Evolutionary conservation across 1,140 invertebrate species (phyloP).

Genomic region (Laupala kohalensis): DNA sequence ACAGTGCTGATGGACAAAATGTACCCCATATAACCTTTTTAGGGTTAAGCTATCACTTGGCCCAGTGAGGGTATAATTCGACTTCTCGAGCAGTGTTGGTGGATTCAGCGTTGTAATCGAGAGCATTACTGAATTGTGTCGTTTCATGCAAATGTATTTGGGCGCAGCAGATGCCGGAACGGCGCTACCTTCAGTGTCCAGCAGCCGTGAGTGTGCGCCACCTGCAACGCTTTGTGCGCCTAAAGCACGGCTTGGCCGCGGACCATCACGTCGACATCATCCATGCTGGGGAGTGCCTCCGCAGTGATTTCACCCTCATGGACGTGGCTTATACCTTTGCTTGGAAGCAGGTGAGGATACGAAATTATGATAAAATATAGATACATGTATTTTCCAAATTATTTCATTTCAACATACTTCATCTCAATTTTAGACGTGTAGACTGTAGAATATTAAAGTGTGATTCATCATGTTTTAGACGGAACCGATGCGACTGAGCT

Average conservation of each 20-base stretch:
- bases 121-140: too few species aligned
- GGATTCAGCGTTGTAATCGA: too few species aligned
- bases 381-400: background rate
- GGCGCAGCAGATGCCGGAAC: slow-evolving; percentile 26
- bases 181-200: slow-evolving; percentile 71
- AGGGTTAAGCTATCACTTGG: too few species aligned
- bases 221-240: slow-evolving; percentile 75
- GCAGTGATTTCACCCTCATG: slow-evolving; percentile 42
- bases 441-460: too few species aligned
- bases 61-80: too few species aligned
- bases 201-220: slow-evolving; percentile 73
- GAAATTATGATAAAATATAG: background rate
- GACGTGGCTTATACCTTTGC: slow-evolving; percentile 49
- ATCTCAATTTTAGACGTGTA: background rate
- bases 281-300: slow-evolving; percentile 34
- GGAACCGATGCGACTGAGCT: slow-evolving; percentile 33
- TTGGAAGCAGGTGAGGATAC: slow-evolving; percentile 44
- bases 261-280: slow-evolving; percentile 27
- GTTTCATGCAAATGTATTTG: too few species aligned
- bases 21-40: too few species aligned
- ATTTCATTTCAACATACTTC: background rate
- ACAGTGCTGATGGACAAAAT: too few species aligned
- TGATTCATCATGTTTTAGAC: slow-evolving; percentile 28
- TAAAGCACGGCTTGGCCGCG: slow-evolving; percentile 60
- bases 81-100: too few species aligned